phyloP scores from a whole-genome alignment of 1,140 invertebrate genomes.

The Drosophila parvula region DNA sequence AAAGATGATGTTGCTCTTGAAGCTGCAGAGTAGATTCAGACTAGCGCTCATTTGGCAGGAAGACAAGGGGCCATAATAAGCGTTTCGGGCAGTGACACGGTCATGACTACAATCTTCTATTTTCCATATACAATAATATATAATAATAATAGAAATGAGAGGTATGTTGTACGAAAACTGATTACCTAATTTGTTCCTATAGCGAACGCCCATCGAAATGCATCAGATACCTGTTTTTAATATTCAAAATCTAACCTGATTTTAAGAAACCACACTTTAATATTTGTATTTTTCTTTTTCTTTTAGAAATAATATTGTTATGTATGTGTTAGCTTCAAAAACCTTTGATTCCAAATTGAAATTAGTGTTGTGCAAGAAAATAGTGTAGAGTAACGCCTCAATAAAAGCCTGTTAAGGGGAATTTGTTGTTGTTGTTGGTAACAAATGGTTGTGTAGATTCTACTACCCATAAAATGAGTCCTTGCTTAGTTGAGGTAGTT shows the following conservation, averaged over 20 bases:
- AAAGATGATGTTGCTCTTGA: constrained; percentile 10
- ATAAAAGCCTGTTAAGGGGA: constrained; percentile 5
- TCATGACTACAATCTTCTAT: constrained; percentile 19
- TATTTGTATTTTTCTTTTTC: not conserved
- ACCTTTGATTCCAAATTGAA: constrained; percentile 4
- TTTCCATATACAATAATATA: constrained; percentile 19
- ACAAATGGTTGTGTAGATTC: constrained; percentile 1
- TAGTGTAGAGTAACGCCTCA: constrained; percentile 7
- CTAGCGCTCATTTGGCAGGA: constrained; percentile 21
- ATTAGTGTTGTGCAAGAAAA: constrained; percentile 1
- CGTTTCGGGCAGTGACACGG: constrained; percentile 23
- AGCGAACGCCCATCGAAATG: constrained; percentile 8
- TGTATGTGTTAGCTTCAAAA: constrained; percentile 14
- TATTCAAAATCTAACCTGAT: constrained; percentile 18
- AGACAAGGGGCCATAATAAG: constrained; percentile 24
- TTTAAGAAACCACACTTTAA: constrained; percentile 16
- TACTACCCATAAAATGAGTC: constrained; percentile 7
- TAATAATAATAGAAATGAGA: constrained; percentile 11
- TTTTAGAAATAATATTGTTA: constrained; percentile 7
- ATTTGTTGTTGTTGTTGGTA: not conserved
- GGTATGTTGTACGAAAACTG: constrained; percentile 13
- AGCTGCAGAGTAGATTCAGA: constrained; percentile 11
- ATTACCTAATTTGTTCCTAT: constrained; percentile 7
- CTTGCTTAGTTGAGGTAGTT: constrained; percentile 13
- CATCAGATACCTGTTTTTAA: constrained; percentile 20